Conservation (phyloP, 2,888 invertebrate genomes). For the Empis livida region DNA sequence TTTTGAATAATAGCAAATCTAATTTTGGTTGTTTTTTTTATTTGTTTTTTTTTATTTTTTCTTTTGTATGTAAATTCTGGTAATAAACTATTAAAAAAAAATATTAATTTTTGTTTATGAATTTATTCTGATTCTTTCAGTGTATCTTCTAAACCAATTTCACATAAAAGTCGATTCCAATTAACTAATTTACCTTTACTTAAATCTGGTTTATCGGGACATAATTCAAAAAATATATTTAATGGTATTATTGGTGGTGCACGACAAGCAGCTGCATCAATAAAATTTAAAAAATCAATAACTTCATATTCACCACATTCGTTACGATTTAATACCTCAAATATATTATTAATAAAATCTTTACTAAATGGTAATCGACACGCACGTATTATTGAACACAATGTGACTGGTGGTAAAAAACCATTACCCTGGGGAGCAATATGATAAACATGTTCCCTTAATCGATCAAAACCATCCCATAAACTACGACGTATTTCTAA, state of each 20-base stretch:
- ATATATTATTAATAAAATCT: conserved; percentile 54
- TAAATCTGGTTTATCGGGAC: conserved; percentile 30
- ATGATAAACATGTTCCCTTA: conserved; percentile 45
- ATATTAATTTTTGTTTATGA: neutral
- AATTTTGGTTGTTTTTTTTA: too few relatives aligned
- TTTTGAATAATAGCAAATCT: too few relatives aligned
- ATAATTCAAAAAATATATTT: conserved; percentile 32
- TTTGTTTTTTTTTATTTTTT: too few relatives aligned
- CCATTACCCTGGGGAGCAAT: conserved; percentile 45
- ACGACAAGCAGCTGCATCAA: conserved; percentile 47
- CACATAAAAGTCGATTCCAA: conserved; percentile 28
- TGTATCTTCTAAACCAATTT: conserved; percentile 28
- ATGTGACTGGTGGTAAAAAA: conserved; percentile 41
- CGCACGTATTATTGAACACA: conserved; percentile 53
- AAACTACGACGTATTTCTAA: conserved; percentile 55
- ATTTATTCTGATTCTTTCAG: conserved; percentile 14
- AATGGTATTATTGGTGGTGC: conserved; percentile 29
- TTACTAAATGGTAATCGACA: conserved; percentile 54
- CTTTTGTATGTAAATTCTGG: too few relatives aligned
- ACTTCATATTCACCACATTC: conserved; percentile 51
- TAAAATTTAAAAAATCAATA: conserved; percentile 54
- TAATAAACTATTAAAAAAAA: too few relatives aligned
- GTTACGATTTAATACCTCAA: conserved; percentile 46
- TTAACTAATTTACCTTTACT: conserved; percentile 30
- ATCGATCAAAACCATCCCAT: conserved; percentile 55